Conservation (phyloP, 2,888 invertebrate genomes). For the Agriotes lineatus region DNA sequence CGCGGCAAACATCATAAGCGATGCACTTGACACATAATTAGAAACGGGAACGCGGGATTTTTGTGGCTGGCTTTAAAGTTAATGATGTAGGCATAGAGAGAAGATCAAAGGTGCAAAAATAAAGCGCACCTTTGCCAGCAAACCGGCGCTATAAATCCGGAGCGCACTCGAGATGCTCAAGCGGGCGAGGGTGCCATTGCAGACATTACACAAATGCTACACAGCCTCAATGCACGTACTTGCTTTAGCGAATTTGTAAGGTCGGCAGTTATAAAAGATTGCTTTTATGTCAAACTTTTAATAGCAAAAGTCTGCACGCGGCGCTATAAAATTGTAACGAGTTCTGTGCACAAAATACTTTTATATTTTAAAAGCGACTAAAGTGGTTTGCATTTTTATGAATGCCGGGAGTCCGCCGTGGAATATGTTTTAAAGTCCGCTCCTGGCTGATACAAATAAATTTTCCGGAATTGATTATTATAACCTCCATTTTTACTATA, state of each 20-base stretch:
- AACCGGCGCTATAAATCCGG: conserved; percentile 49
- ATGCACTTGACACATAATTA: conserved; percentile 58
- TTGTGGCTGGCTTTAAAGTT: conserved; percentile 53
- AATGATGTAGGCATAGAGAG: conserved; percentile 60
- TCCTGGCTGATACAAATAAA: too few relatives aligned
- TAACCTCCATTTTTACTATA: too few relatives aligned
- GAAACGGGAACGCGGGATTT: conserved; percentile 50
- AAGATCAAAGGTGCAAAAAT: conserved; percentile 61
- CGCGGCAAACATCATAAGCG: conserved; percentile 54
- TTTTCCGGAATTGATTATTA: too few relatives aligned
- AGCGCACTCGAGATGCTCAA: conserved; percentile 45
- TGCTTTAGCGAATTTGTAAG: conserved; percentile 44
- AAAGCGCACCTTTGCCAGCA: conserved; percentile 49
- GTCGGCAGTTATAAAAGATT: conserved; percentile 42
- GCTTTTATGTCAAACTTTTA: conserved; percentile 44
- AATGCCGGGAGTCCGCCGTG: background rate
- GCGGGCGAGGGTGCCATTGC: conserved; percentile 44
- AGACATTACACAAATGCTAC: conserved; percentile 44
- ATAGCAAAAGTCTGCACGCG: conserved; percentile 42
- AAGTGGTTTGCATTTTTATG: conserved; percentile 25
- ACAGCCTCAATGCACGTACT: conserved; percentile 42
- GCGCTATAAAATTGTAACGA: conserved; percentile 41
- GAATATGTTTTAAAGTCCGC: too few relatives aligned
- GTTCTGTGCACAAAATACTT: conserved; percentile 30
- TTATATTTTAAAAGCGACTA: conserved; percentile 28